A percentile compares a stretch with the other conserved stretches of the same genome.
Conservation (phyloP, 1,140 invertebrate genomes). For the Doryteuthis pealeii region DNA sequence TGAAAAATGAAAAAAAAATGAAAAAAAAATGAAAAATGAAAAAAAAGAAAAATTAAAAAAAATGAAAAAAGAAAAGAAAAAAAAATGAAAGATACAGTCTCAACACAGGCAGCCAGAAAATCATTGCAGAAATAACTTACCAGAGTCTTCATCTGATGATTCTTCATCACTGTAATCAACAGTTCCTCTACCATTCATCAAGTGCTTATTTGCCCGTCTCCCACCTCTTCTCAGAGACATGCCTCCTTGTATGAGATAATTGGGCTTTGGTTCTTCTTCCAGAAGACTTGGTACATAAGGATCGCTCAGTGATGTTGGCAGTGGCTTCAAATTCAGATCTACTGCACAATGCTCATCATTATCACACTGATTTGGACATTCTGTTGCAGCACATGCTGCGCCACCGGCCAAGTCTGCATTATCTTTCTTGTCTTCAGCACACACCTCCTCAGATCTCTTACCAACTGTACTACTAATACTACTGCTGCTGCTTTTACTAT, state of each 20-base stretch:
- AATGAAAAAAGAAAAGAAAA: no score
- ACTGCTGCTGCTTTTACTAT: no score
- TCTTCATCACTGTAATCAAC: not conserved
- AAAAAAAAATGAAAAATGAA: no score
- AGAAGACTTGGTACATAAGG: not conserved
- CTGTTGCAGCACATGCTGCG: no score
- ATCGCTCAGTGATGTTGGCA: not conserved
- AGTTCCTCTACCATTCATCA: not conserved
- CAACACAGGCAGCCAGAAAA: no score
- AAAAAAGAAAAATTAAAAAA: no score
- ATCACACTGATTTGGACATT: not conserved
- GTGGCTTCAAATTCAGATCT: not conserved
- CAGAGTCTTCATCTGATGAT: not conserved
- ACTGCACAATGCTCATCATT: not conserved
- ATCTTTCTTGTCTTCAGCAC: no score
- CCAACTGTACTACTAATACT: no score
- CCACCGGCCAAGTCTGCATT: no score
- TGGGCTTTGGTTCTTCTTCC: not conserved
- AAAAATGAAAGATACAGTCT: no score
- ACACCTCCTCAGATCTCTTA: no score
- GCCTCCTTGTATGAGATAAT: not conserved
- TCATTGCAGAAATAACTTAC: not conserved
- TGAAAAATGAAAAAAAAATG: no score
- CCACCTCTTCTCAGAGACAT: conserved; percentile 1
- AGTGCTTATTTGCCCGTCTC: not conserved